phyloP scores from a whole-genome alignment of 2,797 vertebrate species.

The Nasua narica region DNA sequence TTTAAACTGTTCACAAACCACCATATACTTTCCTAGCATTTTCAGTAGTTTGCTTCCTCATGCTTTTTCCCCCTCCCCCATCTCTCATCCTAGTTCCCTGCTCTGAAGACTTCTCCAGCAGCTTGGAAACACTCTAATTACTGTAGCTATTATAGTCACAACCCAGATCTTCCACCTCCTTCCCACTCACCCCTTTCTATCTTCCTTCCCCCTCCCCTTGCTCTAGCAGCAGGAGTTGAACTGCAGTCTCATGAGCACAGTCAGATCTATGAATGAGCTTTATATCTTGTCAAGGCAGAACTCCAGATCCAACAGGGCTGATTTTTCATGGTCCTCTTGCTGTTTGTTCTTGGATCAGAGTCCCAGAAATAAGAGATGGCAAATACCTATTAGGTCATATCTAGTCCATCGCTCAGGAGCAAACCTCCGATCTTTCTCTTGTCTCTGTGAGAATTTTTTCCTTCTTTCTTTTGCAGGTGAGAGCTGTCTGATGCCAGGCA shows the following conservation, averaged over 20 bases:
- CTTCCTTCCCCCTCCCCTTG: slow-evolving; percentile 11
- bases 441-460: slow-evolving; percentile 53
- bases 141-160: slow-evolving; percentile 45
- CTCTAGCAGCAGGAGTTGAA: slow-evolving; percentile 70
- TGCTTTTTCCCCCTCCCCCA: background rate
- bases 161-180: slow-evolving; percentile 59
- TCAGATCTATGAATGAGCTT: slow-evolving; percentile 71
- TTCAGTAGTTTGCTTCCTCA: background rate
- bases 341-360: slow-evolving; percentile 60
- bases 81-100: slow-evolving; percentile 36
- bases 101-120: slow-evolving; percentile 64
- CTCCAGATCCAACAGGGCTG: slow-evolving; percentile 63
- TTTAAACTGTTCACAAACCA: slow-evolving; percentile 49
- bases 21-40: slow-evolving; percentile 8
- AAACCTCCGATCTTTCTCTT: slow-evolving; percentile 42
- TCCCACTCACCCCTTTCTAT: slow-evolving; percentile 54
- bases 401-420: background rate
- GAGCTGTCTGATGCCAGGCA: slow-evolving; percentile 47
- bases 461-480: slow-evolving; percentile 48
- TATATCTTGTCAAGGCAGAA: slow-evolving; percentile 70
- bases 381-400: background rate
- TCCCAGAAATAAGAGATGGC: slow-evolving; percentile 25
- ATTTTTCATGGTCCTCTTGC: slow-evolving; percentile 69
- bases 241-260: slow-evolving; percentile 71
- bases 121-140: slow-evolving; percentile 60